A percentile compares a stretch with the other conserved stretches of the same genome.
phyloP scores from a whole-genome alignment of 2,797 vertebrate species.

The Sternarchorhynchus goeldii region DNA sequence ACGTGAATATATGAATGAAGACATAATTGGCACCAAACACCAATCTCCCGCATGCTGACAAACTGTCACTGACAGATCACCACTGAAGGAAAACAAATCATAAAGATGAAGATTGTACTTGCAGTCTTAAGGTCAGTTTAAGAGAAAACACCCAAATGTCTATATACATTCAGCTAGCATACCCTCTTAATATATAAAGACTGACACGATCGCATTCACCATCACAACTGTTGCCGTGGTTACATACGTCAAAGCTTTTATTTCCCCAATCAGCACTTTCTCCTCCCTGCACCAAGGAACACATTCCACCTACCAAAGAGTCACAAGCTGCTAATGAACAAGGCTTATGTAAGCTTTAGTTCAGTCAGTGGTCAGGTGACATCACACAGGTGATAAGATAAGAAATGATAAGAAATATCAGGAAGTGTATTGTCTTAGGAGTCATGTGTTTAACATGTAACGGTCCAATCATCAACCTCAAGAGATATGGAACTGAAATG shows the following conservation, averaged over 20 bases:
- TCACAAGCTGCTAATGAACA: conserved; percentile 12
- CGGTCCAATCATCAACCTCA: background rate
- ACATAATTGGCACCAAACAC: too few relatives aligned
- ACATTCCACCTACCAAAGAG: conserved; percentile 24
- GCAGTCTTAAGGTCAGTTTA: background rate
- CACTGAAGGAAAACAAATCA: background rate
- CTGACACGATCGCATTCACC: conserved; percentile 6
- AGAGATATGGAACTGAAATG: background rate
- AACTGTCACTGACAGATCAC: too few relatives aligned
- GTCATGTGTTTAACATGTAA: background rate
- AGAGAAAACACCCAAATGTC: background rate
- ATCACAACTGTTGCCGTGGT: conserved; percentile 27
- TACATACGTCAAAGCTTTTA: conserved; percentile 17
- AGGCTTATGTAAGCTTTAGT: conserved; percentile 23
- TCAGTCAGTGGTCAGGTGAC: conserved; percentile 14
- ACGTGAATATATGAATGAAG: too few relatives aligned
- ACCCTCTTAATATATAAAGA: background rate
- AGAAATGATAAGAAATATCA: conserved; percentile 11
- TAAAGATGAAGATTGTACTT: background rate
- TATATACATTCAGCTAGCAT: conserved; percentile 38
- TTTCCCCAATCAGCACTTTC: conserved; percentile 24
- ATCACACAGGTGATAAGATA: background rate
- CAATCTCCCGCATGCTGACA: too few relatives aligned
- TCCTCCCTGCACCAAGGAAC: conserved; percentile 23
- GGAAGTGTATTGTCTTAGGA: background rate